These are phyloP conservation scores for Archips xylosteana DNA, from an alignment of 2,888 invertebrate species.

Conservation along the genomic window DNA sequence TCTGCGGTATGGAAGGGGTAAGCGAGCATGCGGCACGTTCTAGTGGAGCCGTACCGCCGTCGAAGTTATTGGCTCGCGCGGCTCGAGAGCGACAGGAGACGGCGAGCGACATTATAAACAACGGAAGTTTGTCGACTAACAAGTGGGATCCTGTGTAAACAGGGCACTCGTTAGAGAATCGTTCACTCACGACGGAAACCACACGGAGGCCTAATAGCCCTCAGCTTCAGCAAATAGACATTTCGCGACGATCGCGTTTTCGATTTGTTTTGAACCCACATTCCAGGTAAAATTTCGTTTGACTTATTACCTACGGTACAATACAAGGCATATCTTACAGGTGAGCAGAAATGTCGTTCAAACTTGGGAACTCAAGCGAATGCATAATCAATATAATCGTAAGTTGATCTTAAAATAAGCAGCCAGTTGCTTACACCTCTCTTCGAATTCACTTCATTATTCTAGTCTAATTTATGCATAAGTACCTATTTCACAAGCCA, in stretches of 20 bases:
- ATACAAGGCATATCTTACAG: background rate
- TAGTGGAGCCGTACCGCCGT: background rate
- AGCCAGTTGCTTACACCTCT: background rate
- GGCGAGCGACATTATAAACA: constrained; percentile 63
- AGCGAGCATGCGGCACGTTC: constrained; percentile 4
- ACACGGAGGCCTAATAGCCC: constrained; percentile 48
- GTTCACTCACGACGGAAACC: constrained; percentile 46
- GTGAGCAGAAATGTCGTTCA: background rate
- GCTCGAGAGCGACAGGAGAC: constrained; percentile 47
- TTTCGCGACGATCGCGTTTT: constrained; percentile 37
- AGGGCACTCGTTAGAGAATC: constrained; percentile 52
- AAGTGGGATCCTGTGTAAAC: constrained; percentile 63
- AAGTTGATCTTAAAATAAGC: background rate
- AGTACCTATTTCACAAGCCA: background rate
- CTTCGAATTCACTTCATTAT: background rate
- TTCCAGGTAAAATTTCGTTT: constrained; percentile 21
- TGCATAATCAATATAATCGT: background rate
- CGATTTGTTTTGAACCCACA: constrained; percentile 38
- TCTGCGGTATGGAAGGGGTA: constrained; percentile 5
- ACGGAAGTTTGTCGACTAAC: constrained; percentile 57
- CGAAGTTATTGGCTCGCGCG: constrained; percentile 25
- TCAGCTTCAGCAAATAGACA: constrained; percentile 47
- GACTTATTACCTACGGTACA: constrained; percentile 15
- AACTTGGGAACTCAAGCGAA: background rate
- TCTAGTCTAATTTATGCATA: background rate